These are phyloP conservation scores for Eilema sororculum DNA, from an alignment of 2,888 invertebrate genomes.

Conservation along the genomic window DNA sequence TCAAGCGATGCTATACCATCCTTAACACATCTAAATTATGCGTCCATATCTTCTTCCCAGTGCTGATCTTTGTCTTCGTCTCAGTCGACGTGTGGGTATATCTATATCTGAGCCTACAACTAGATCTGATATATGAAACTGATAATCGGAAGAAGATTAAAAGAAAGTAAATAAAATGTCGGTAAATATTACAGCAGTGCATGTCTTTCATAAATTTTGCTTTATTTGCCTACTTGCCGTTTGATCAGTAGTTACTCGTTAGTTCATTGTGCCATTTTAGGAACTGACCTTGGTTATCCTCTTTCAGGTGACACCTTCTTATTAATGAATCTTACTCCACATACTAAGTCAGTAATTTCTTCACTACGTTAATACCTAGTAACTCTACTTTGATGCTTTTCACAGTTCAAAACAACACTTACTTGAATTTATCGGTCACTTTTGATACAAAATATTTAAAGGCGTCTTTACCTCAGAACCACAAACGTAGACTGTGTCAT, in stretches of 20 bases:
- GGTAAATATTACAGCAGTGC: background rate
- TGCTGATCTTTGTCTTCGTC: background rate
- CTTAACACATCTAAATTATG: background rate
- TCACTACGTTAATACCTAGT: too few relatives aligned
- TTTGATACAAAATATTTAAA: background rate
- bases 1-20: background rate
- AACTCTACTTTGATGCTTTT: background rate
- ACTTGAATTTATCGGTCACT: background rate
- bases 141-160: too few relatives aligned
- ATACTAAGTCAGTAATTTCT: background rate
- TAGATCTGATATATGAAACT: background rate
- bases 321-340: background rate
- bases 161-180: too few relatives aligned
- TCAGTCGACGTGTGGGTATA: background rate
- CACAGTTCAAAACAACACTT: background rate
- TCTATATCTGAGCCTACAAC: background rate
- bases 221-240: too few relatives aligned
- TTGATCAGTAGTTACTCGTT: too few relatives aligned
- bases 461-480: slow-evolving; percentile 2
- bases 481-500: slow-evolving; percentile 1
- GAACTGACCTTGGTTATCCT: background rate
- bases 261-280: too few relatives aligned
- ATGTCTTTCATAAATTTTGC: background rate
- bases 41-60: too few relatives aligned
- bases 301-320: too few relatives aligned